A percentile compares a stretch with the other conserved stretches of the same genome.
phyloP scores from a whole-genome alignment of 2,113 vertebrate genomes.

The Lepisosteus oculatus region DNA sequence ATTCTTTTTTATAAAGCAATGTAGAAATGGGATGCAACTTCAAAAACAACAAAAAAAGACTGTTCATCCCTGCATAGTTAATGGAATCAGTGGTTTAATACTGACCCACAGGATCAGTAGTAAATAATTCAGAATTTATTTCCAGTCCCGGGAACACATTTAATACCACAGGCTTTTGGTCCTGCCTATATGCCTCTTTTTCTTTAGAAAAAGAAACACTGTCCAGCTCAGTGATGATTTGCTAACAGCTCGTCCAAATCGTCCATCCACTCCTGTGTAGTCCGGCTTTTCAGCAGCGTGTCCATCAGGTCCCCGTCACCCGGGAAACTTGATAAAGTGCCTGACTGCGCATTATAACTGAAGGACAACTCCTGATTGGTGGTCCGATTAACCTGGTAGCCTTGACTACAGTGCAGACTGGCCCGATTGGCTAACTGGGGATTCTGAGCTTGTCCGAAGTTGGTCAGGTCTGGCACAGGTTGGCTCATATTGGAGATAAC shows the following conservation, averaged over 20 bases:
- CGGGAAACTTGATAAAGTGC: slow-evolving; percentile 70
- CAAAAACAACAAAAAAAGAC: too few relatives aligned
- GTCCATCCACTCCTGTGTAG: slow-evolving; percentile 95
- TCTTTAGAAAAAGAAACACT: slow-evolving; percentile 42
- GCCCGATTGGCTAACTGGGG: slow-evolving; percentile 64
- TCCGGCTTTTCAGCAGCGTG: slow-evolving; percentile 90
- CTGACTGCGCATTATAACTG: slow-evolving; percentile 73
- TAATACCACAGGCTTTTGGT: slow-evolving; percentile 68
- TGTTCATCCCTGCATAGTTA: slow-evolving; percentile 25
- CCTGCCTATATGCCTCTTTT: slow-evolving; percentile 56
- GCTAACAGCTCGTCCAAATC: slow-evolving; percentile 91
- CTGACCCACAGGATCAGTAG: slow-evolving; percentile 50
- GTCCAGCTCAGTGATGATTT: slow-evolving; percentile 66
- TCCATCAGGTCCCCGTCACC: slow-evolving; percentile 90
- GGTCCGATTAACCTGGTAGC: slow-evolving; percentile 81
- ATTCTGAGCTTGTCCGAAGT: slow-evolving; percentile 76
- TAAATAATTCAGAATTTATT: slow-evolving; percentile 22
- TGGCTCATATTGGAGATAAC: slow-evolving; percentile 69
- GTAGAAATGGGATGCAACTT: too few relatives aligned
- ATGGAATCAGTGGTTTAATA: slow-evolving; percentile 42
- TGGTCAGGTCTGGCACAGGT: slow-evolving; percentile 75
- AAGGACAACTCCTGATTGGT: slow-evolving; percentile 83
- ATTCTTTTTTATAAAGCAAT: too few relatives aligned
- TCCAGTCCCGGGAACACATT: slow-evolving; percentile 28
- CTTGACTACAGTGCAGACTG: slow-evolving; percentile 83